Conservation (phyloP, 2,797 vertebrate genomes). For the Mionectes olivaceus region DNA sequence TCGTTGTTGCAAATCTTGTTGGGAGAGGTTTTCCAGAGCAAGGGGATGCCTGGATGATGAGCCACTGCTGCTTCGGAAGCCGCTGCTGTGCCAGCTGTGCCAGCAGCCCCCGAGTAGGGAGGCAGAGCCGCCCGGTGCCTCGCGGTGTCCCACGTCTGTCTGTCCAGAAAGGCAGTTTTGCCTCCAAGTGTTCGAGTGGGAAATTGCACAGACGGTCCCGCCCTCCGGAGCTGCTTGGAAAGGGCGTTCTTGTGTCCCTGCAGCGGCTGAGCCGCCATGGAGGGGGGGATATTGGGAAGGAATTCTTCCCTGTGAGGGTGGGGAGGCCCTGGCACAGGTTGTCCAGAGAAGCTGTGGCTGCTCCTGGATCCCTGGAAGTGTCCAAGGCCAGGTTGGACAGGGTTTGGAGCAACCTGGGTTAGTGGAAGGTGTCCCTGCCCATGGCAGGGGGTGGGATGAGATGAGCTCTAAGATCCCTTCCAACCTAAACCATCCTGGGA, state of each 20-base stretch:
- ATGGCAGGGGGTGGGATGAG: accelerated
- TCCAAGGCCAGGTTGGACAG: accelerated
- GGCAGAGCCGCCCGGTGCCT: accelerated
- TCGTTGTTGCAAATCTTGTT: background rate
- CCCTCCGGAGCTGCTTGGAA: accelerated
- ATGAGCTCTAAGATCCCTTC: background rate
- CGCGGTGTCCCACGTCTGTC: accelerated
- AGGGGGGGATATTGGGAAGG: background rate
- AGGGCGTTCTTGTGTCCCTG: accelerated
- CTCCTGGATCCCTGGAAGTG: background rate
- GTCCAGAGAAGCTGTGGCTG: background rate
- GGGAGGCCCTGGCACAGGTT: no score
- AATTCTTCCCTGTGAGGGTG: no score
- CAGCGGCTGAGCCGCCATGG: background rate
- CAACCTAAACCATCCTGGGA: background rate
- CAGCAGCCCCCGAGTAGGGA: background rate
- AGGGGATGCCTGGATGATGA: no score
- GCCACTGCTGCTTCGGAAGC: background rate
- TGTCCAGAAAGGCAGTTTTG: background rate
- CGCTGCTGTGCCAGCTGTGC: background rate
- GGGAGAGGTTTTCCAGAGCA: background rate
- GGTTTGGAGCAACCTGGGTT: accelerated
- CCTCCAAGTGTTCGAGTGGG: background rate
- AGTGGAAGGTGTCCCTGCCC: background rate
- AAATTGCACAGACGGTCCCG: background rate